Evolutionary conservation across 92 coral and sea anemone species (phyloP), one percentile per base, ranked within the genome.

Genomic region (Umimayanthus kanabou): DNA sequence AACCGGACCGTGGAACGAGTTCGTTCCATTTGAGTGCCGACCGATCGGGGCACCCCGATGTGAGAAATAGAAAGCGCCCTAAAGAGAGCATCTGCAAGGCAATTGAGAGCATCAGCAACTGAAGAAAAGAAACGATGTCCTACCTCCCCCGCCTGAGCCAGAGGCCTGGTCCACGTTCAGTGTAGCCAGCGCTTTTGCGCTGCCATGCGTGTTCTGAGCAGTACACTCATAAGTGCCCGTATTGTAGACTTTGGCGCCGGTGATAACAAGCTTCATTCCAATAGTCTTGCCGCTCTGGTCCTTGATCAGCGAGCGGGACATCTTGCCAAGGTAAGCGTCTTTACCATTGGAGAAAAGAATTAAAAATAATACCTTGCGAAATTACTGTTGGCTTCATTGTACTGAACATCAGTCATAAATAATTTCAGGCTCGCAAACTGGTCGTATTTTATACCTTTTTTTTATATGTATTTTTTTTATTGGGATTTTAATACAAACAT

Each of bases 141-240:
- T 66, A 81, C 85, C 85, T 81, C 89, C 92, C 37, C 91, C 92
- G 8, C 89, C 94, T 53, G 81, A 50, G 23, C 90, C 91, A 18
- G 85, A 79, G 70, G 88, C 95, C 57, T 76, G 84, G 37, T 85
- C 92, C 40, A 94, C 98, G 29, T 73, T 93, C 78, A 94, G 72
- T 43, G 45, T 58, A 4, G 92, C 91, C 26, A 88, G 23, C 10
- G 50, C 92, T 74, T 58, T 89, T 14, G 80, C 92, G 43, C 64
- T 79, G 70, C 98, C 98, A 58, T 87, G 95, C 29, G 92, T 66
- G 71, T 91, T 93, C 0, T 84, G 84, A 39, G 85, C 98, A 16
- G 81, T 74, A 67, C 98, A 94, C 89, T 94, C 98, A 80, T 94
- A 94, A 6, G 87, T 72, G 22, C 98, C 98, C 0, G 90, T 89